Conservation (phyloP, 2,797 vertebrate species). For the Eulemur albifrons region DNA sequence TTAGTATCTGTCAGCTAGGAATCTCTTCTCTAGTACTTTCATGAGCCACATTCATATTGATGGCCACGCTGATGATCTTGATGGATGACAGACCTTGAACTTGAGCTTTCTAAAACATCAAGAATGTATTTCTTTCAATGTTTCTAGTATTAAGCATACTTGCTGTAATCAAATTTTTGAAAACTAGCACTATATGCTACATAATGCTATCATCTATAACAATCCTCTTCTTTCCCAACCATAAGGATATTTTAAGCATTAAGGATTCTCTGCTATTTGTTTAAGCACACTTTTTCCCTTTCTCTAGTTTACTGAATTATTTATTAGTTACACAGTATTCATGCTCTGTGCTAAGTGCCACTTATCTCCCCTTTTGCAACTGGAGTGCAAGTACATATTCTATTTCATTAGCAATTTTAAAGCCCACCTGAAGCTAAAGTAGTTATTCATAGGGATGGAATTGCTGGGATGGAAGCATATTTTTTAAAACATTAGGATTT, state of each 20-base stretch:
- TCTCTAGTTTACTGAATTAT: background rate
- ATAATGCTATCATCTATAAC: background rate
- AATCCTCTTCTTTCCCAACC: background rate
- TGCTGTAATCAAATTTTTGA: background rate
- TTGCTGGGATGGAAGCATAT: background rate
- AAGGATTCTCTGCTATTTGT: background rate
- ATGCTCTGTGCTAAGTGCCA: background rate
- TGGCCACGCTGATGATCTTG: background rate
- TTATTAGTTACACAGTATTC: background rate
- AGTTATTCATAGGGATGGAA: slow-evolving; percentile 26
- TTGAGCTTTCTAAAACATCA: background rate
- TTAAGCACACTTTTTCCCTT: background rate
- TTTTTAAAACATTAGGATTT: background rate
- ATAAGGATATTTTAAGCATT: background rate
- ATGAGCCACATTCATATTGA: background rate
- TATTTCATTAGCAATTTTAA: slow-evolving; percentile 25
- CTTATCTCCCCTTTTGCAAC: background rate
- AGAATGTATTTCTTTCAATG: background rate
- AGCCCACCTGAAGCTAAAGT: slow-evolving; percentile 13
- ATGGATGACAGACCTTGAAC: slow-evolving; percentile 26
- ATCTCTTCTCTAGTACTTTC: background rate
- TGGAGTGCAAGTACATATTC: background rate
- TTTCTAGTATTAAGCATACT: background rate
- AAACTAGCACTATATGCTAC: background rate
- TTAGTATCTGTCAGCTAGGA: background rate